Evolutionary conservation across 2,888 invertebrate species (phyloP).

Genomic region (Diachrysia chrysitis): DNA sequence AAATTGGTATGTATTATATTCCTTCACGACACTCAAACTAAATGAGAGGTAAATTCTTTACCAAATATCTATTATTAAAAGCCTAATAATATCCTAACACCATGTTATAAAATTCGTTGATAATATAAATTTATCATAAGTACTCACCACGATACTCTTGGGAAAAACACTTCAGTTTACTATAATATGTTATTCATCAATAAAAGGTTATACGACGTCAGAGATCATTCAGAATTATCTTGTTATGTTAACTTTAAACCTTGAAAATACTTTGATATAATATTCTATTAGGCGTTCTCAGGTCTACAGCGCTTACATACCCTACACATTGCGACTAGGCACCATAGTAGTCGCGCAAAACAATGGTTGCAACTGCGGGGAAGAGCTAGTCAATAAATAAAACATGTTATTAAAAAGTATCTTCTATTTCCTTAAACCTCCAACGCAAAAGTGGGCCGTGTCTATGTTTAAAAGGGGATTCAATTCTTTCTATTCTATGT

Average conservation of each 20-base stretch:
- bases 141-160: not conserved
- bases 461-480: too few relatives aligned
- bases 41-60: too few relatives aligned
- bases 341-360: too few relatives aligned
- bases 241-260: too few relatives aligned
- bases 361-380: too few relatives aligned
- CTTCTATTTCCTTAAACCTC: too few relatives aligned
- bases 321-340: not conserved
- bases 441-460: too few relatives aligned
- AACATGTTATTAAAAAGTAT: too few relatives aligned
- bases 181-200: not conserved
- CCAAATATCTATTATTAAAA: not conserved
- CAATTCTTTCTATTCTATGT: too few relatives aligned
- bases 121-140: not conserved
- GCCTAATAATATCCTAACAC: not conserved
- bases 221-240: not conserved
- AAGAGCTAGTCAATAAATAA: too few relatives aligned
- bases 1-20: too few relatives aligned
- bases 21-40: too few relatives aligned
- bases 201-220: not conserved
- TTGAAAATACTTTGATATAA: not conserved
- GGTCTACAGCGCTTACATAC: not conserved
- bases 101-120: not conserved
- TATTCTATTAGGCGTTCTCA: not conserved
- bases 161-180: not conserved